A percentile compares a stretch with the other conserved stretches of the same genome.
Conservation (phyloP, 2,888 invertebrate species). For the Apomyelois bistriatella region DNA sequence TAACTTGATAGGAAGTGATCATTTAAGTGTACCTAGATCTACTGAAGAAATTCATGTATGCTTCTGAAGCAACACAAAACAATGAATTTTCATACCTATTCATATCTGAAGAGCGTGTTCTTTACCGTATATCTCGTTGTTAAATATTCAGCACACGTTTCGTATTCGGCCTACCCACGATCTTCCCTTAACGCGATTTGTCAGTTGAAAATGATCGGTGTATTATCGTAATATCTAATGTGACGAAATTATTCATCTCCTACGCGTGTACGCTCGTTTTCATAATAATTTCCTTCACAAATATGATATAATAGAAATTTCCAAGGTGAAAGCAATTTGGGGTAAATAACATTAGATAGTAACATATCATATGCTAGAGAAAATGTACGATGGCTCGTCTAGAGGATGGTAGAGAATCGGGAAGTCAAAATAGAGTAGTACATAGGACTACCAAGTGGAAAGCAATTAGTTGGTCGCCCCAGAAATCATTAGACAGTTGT, state of each 20-base stretch:
- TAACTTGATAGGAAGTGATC: no score
- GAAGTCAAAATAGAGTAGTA: no score
- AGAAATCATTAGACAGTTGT: no score
- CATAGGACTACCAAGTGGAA: no score
- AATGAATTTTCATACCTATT: background rate
- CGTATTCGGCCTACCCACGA: conserved; percentile 10
- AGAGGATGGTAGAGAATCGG: no score
- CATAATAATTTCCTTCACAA: background rate
- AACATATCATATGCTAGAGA: no score
- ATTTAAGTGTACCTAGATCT: no score
- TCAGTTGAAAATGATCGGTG: conserved; percentile 12
- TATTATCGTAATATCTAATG: conserved; percentile 12
- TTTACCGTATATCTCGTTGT: conserved; percentile 1
- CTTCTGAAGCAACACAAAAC: background rate
- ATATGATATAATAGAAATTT: background rate
- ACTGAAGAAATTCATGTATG: background rate
- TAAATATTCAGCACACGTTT: conserved; percentile 12
- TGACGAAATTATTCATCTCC: conserved; percentile 11
- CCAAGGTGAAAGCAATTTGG: no score
- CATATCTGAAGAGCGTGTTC: conserved; percentile 1
- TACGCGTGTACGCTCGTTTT: background rate
- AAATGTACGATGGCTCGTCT: no score
- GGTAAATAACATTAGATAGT: no score
- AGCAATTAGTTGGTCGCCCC: no score
- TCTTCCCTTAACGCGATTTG: conserved; percentile 6